Percentiles rank a stretch among this genome's conserved stretches.
These are phyloP conservation scores for Criorhina ranunculi DNA, from an alignment of 2,888 invertebrate species.

Conservation along the genomic window DNA sequence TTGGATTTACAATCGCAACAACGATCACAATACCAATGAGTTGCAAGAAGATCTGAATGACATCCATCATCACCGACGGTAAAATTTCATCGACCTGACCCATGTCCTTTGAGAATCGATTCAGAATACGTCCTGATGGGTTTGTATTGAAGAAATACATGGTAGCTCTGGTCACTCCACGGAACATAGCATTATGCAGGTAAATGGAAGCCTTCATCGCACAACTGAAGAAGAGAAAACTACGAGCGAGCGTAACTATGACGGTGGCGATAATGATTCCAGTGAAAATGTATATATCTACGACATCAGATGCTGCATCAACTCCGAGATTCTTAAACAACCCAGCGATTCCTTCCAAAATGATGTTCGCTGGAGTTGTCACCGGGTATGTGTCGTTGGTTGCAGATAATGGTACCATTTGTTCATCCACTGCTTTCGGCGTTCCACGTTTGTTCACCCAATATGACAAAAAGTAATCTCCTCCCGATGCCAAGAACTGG, in stretches of 20 bases:
- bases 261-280: conserved; percentile 84
- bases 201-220: conserved; percentile 90
- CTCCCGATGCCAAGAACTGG: conserved; percentile 89
- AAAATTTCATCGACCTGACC: conserved; percentile 86
- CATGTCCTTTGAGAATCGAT: conserved; percentile 96
- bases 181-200: conserved; percentile 94
- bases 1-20: conserved; percentile 90
- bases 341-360: conserved; percentile 29
- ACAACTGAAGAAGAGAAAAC: conserved; percentile 86
- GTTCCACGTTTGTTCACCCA: conserved; percentile 85
- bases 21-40: conserved; percentile 92
- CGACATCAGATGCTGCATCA: conserved; percentile 72
- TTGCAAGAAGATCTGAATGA: conserved; percentile 90
- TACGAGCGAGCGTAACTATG: conserved; percentile 83
- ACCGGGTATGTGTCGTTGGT: conserved; percentile 29
- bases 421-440: background rate
- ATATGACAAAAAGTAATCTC: conserved; percentile 91
- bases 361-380: conserved; percentile 36
- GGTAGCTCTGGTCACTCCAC: conserved; percentile 91
- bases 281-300: conserved; percentile 85
- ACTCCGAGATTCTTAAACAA: conserved; percentile 46
- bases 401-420: background rate
- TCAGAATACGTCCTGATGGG: conserved; percentile 92
- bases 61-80: conserved; percentile 84
- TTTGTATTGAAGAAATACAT: conserved; percentile 96